Base-by-base conservation (phyloP, 1,140 invertebrate species). In the Aphelenchoides avenae region DNA sequence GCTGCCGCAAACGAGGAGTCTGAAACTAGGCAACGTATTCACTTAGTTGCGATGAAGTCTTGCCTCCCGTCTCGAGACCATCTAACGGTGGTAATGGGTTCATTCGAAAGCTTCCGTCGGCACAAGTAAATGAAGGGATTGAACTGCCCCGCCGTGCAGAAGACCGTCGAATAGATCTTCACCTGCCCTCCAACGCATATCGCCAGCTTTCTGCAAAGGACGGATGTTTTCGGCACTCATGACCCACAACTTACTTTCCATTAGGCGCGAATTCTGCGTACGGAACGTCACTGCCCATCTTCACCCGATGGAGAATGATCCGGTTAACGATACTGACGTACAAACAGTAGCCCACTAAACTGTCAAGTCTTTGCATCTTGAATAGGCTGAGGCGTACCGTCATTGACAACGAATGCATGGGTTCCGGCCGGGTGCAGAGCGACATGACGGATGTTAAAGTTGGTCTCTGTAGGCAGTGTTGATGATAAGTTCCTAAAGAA, bases 401-500 rank as follows among this genome's bases (percentile, higher is more conserved):
- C 48, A 24, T 52, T 56, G 9, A 58, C 49, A 30, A 66, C 36
- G n/a, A 63, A 46, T 13, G 61, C 61, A 49, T 63, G 61, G 34
- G 49, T 66, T 34, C 61, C 61, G 15, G 61, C 36, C 15, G 24
- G 31, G n/a, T 58, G 54, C 22, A 63, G 49, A 24, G 51, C 61
- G n/a, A 63, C 30, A 26, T 27, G 4, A 11, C 43, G 41, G 31
- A 63, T 66, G 39, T 63, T 63, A 22, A 26, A 46, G 20, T 29
- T 41, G 5, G 43, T 49, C 50, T 63, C 31, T 11, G 53, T 36
- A 20, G 29, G 44, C 30, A 66, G 31, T 5, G 61, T 52, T 26
- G 22, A 37, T 13, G 61, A 63, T 30, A 20, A 33, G 43, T 63
- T 63, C 22, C 57, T 60, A n/a, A 64, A 61, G n/a, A n/a, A n/a